Conservation (phyloP, 2,888 invertebrate species). For the Diarsia mendica region DNA sequence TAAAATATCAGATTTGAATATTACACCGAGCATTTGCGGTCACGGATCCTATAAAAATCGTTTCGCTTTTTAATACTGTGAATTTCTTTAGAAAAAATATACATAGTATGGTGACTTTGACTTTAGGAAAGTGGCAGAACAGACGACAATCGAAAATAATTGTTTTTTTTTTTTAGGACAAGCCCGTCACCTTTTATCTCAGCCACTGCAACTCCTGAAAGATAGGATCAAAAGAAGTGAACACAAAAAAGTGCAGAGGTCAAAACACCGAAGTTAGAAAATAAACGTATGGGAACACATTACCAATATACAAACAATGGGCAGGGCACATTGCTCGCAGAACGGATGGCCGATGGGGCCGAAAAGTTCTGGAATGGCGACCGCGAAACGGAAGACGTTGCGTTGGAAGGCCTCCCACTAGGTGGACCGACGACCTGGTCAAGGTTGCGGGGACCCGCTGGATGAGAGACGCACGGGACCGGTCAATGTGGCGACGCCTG, state of each 20-base stretch:
- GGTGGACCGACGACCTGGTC: too few species aligned
- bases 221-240: neutral
- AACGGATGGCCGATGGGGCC: too few species aligned
- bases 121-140: neutral
- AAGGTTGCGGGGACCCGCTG: too few species aligned
- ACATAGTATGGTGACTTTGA: neutral
- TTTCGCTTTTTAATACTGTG: neutral
- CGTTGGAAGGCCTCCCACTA: too few species aligned
- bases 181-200: neutral
- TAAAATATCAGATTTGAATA: conserved; percentile 36
- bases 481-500: too few species aligned
- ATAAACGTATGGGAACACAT: neutral
- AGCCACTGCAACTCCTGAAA: neutral
- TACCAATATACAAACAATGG: neutral
- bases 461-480: too few species aligned
- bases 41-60: neutral
- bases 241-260: neutral
- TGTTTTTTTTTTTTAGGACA: neutral
- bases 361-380: too few species aligned
- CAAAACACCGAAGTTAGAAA: neutral
- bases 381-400: too few species aligned
- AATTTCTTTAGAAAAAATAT: neutral
- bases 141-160: neutral
- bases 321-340: too few species aligned
- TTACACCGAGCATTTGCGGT: conserved; percentile 3